Percentiles rank a stretch among this genome's conserved stretches.
These are phyloP conservation scores for Decapterus maruadsi DNA, from an alignment of 2,797 vertebrate genomes.

Conservation along the genomic window DNA sequence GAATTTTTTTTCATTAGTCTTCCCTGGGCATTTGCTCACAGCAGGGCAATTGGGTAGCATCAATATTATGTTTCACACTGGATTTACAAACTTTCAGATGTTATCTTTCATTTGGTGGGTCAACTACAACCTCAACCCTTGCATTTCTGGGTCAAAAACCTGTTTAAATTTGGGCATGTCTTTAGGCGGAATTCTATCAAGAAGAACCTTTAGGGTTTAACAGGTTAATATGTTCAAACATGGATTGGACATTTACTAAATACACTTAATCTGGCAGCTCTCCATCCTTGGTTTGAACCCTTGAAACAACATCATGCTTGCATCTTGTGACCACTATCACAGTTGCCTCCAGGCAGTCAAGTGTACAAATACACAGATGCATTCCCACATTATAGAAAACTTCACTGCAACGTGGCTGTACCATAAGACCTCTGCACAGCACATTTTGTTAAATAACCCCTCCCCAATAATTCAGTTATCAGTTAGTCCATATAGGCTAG, in stretches of 20 bases:
- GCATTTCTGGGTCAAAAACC: too few relatives aligned
- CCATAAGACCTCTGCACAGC: constrained; percentile 21
- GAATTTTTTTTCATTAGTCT: too few relatives aligned
- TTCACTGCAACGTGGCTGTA: constrained; percentile 7
- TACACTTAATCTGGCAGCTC: constrained; percentile 9
- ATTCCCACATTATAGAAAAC: constrained; percentile 53
- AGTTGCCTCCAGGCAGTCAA: constrained; percentile 38
- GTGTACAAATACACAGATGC: constrained; percentile 42
- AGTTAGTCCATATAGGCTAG: not conserved
- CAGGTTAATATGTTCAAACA: not conserved
- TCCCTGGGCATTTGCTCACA: too few relatives aligned
- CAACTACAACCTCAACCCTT: too few relatives aligned
- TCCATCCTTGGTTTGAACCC: constrained; percentile 32
- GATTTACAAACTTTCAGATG: too few relatives aligned
- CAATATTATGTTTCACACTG: too few relatives aligned
- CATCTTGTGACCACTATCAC: constrained; percentile 49
- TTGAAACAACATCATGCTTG: constrained; percentile 45
- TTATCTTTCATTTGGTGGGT: too few relatives aligned
- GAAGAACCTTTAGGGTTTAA: too few relatives aligned
- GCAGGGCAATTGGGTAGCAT: too few relatives aligned
- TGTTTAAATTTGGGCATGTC: too few relatives aligned
- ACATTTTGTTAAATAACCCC: not conserved
- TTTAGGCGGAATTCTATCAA: too few relatives aligned
- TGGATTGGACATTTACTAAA: not conserved
- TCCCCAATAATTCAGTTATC: not conserved